Percentiles rank a stretch among this genome's conserved stretches.
Conservation (phyloP, 2,888 invertebrate genomes). For the Arctia plantaginis region DNA sequence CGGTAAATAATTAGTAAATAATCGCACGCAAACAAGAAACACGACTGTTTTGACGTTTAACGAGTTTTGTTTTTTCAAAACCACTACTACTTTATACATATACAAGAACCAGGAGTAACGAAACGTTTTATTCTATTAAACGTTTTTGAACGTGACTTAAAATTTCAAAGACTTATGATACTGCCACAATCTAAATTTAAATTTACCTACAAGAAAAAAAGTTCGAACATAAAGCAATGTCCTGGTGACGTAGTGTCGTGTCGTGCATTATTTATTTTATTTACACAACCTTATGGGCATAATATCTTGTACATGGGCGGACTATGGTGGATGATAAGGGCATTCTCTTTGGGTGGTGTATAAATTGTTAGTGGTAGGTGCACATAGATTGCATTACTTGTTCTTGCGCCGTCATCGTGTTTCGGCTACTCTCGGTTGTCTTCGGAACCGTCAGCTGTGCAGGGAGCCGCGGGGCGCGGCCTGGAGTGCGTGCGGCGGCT, state of each 20-base stretch:
- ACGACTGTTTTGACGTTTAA: slow-evolving; percentile 38
- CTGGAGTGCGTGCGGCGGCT: too few relatives aligned
- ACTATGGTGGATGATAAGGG: too few relatives aligned
- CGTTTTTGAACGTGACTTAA: slow-evolving; percentile 37
- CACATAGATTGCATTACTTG: too few relatives aligned
- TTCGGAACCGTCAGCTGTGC: too few relatives aligned
- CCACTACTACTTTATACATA: neutral
- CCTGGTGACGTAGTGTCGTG: neutral
- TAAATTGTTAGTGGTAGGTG: too few relatives aligned
- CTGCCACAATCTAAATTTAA: slow-evolving; percentile 25
- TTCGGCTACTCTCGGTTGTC: too few relatives aligned
- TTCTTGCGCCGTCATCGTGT: too few relatives aligned
- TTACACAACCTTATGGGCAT: too few relatives aligned
- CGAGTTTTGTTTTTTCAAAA: slow-evolving; percentile 37
- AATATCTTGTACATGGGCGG: too few relatives aligned
- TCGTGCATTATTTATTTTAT: too few relatives aligned
- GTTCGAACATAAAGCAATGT: neutral
- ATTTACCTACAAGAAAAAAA: slow-evolving; percentile 9
- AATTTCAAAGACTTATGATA: slow-evolving; percentile 31
- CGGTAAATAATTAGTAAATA: slow-evolving; percentile 25
- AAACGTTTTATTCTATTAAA: neutral
- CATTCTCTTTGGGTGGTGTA: too few relatives aligned
- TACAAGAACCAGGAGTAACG: neutral
- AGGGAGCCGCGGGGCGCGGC: too few relatives aligned
- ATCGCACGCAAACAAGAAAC: slow-evolving; percentile 11